Evolutionary conservation across 2,113 vertebrate species (phyloP).

Genomic region (Girardinichthys multiradiatus): DNA sequence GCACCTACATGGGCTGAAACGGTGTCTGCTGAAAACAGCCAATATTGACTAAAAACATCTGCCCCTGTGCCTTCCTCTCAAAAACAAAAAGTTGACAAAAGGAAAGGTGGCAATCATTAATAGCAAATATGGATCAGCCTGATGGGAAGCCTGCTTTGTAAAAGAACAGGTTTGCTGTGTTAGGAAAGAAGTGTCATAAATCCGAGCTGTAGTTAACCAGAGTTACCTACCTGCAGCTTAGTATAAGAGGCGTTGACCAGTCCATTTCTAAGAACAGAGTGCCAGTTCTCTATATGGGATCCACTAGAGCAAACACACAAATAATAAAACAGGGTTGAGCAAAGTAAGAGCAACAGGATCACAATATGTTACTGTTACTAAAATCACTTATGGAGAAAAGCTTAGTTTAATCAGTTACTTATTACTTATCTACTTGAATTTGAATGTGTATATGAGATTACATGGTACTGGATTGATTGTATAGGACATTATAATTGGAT

Average conservation of each 20-base stretch:
- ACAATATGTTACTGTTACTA: too few relatives aligned
- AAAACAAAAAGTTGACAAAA: constrained; percentile 56
- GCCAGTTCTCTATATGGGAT: constrained; percentile 99
- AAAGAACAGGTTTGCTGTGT: constrained; percentile 62
- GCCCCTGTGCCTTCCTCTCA: constrained; percentile 58
- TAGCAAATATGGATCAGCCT: constrained; percentile 77
- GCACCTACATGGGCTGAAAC: constrained; percentile 50
- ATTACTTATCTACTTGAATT: neutral
- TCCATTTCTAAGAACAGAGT: constrained; percentile 98
- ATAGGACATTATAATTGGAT: neutral
- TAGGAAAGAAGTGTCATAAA: constrained; percentile 59
- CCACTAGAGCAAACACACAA: constrained; percentile 83
- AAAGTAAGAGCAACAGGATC: constrained; percentile 37
- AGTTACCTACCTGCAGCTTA: constrained; percentile 93
- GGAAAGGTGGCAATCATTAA: constrained; percentile 72
- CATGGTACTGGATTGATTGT: too few relatives aligned
- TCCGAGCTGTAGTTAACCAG: constrained; percentile 55
- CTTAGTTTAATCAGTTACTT: too few relatives aligned
- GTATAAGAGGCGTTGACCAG: constrained; percentile 99
- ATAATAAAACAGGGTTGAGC: constrained; percentile 49
- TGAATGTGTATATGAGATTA: neutral
- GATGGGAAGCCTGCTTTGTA: constrained; percentile 61
- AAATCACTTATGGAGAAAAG: too few relatives aligned
- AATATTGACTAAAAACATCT: constrained; percentile 47
- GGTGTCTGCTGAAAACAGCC: constrained; percentile 45